Evolutionary conservation across 2,888 invertebrate species (phyloP), one percentile per base, ranked within the genome.

Genomic region (Leptogaster cylindrica): DNA sequence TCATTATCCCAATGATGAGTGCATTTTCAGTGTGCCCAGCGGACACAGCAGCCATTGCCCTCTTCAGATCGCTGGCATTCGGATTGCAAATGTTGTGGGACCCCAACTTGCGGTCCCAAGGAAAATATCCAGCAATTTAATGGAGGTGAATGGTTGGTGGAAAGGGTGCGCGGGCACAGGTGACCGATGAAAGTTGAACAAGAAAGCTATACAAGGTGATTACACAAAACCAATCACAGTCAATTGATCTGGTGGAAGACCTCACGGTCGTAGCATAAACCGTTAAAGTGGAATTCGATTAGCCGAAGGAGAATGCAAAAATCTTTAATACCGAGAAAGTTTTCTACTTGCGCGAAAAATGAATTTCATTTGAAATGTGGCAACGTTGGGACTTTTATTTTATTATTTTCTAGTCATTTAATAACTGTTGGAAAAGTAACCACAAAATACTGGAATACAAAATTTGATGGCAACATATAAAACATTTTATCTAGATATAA

Each of bases 171-270:
- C 27, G 12, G 14, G 52, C 18, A 18, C 31, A 4, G 31, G 27
- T 6, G 10, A 1, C 23, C 39, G 31, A 58, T 25, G 58, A 58
- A 58, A 58, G 58, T 58, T 39, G 39, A n/a, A 12, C 58, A 58
- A 39, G 58, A 58, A 58, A 58, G 41, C 58, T 58, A 41, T 25
- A 25, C 39, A 58, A 58, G 41, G 58, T 39, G 58, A 39, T 58
- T 39, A 39, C 25, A 39, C 58, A 58, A 58, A 39, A 23, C 36
- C 39, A 58, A 58, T 58, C 58, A 14, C 10, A 36, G 16, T 23
- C 58, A 58, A 58, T 58, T 58, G 58, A 58, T 58, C 58, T 39
- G 58, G 25, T 58, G 39, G 41, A 18, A n/a, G 16, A 27, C 58
- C 41, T 41, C 27, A 39, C 27, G 41, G 41, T 14, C 39, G 39